Conservation (phyloP, 2,113 vertebrate genomes). For the Notothenia coriiceps region DNA sequence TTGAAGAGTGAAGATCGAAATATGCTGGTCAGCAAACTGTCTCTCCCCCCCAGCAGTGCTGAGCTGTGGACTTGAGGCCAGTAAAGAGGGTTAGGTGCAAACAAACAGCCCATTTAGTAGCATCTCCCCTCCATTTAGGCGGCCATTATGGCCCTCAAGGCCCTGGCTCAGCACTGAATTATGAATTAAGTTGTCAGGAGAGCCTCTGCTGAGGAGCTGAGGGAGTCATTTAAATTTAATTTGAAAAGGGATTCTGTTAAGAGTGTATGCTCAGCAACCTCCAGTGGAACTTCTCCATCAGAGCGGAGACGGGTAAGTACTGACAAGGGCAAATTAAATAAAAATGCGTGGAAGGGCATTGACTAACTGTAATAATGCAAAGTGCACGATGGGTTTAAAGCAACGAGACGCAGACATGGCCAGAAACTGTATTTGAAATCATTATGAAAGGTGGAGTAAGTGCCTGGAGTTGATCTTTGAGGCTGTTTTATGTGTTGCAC, state of each 20-base stretch:
- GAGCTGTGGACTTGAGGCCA: conserved; percentile 82
- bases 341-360: conserved; percentile 62
- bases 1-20: conserved; percentile 46
- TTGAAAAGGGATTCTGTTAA: conserved; percentile 87
- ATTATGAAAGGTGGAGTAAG: conserved; percentile 27
- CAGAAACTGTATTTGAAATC: conserved; percentile 40
- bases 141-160: conserved; percentile 77
- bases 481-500: conserved; percentile 21
- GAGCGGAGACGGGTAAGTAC: conserved; percentile 59
- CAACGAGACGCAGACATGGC: conserved; percentile 51
- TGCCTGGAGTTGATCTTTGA: conserved; percentile 9
- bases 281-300: conserved; percentile 73
- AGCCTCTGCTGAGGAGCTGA: conserved; percentile 84
- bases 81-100: conserved; percentile 83
- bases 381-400: conserved; percentile 37
- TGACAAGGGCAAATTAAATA: conserved; percentile 68
- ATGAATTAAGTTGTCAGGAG: conserved; percentile 86
- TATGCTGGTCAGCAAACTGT: conserved; percentile 72
- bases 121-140: conserved; percentile 79
- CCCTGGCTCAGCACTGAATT: conserved; percentile 86
- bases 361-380: conserved; percentile 38
- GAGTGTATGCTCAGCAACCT: conserved; percentile 83
- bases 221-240: conserved; percentile 87
- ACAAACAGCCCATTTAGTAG: conserved; percentile 83
- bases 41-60: conserved; percentile 68